Evolutionary conservation across 64 coral and sea anemone genomes (phyloP), one percentile per base, ranked within the genome.

Genomic region (Montipora cactus): DNA sequence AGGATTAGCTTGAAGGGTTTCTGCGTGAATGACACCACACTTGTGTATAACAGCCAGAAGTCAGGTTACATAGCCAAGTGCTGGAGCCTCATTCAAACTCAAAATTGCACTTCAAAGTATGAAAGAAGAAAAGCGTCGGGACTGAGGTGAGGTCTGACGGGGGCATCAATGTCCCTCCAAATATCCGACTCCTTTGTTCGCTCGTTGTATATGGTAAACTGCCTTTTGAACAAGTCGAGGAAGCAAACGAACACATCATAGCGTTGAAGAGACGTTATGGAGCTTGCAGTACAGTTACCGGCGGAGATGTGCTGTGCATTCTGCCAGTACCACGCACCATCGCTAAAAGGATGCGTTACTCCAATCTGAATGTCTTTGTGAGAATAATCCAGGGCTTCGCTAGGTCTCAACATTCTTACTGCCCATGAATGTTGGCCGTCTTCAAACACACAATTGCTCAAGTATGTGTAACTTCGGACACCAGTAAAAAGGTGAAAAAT

Each of bases 181-280:
- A 22, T 79, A n/a, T 79, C 77, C 44, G 77, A 51, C 49, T 79
- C 77, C 5, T 53, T 79, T 53, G 77, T 79, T 13, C 77, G 47
- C 13, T 79, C 47, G 77, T 79, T 79, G 77, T 52, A 79, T 15
- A 79, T 51, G 5, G 16, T 52, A 16, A 79, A 16, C 77, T 79
- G 47, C 18, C 47, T 53, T 79, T 79, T 79, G 15, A 20, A 44
- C 13, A 79, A 8, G 77, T 79, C 47, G 2, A 79, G 49, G 19
- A 79, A 79, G 15, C 47, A 49, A 79, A 53, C 44, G 5, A 79
- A 51, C 77, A 52, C 16, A 52, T 79, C 77, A n/a, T 44, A 47
- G 15, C 14, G 15, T 52, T 19, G 47, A 19, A 52, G 10, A 51
- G 77, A 79, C 15, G 5, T 53, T 12, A 79, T 51, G 8, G 77